phyloP scores from a whole-genome alignment of 2,888 invertebrate species.

The Tenodera sinensis region DNA sequence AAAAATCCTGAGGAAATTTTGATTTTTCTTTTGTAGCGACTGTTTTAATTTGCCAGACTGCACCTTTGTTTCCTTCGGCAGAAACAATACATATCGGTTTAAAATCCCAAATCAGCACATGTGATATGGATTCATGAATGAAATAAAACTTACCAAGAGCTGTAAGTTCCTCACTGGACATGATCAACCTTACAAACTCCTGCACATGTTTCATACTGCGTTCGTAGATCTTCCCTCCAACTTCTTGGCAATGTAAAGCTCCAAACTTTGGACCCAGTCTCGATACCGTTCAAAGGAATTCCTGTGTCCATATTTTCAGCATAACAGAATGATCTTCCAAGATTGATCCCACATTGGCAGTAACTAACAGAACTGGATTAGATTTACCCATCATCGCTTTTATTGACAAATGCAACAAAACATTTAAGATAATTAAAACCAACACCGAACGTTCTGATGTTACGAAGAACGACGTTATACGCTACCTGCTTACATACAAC shows the following conservation, averaged over 20 bases:
- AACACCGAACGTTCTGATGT: not conserved
- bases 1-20: no score
- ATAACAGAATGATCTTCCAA: no score
- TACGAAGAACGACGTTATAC: not conserved
- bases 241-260: constrained; percentile 91
- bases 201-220: constrained; percentile 92
- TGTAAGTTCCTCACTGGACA: no score
- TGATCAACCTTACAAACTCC: constrained; percentile 85
- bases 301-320: no score
- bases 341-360: constrained; percentile 93
- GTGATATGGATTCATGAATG: no score
- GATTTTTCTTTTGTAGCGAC: no score
- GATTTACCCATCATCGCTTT: constrained; percentile 58
- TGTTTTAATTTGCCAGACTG: no score
- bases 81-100: no score
- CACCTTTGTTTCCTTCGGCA: no score
- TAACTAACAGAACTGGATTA: constrained; percentile 75
- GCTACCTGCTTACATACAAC: not conserved
- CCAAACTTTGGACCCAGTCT: constrained; percentile 81
- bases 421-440: not conserved
- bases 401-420: not conserved
- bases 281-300: no score
- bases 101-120: no score
- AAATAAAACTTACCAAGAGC: no score
- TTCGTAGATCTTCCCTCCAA: constrained; percentile 94